Percentiles rank a stretch among this genome's conserved stretches.
Conservation (phyloP, 2,113 vertebrate genomes). For the Mus musculus region GRCm39 chr7:19709001-19709500, state of each 20-base stretch:
- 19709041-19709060: neutral
- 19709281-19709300: neutral
- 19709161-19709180: neutral
- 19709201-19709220: neutral
- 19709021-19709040: neutral
- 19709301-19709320: neutral
- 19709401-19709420: neutral
- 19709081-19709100: neutral
- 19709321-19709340: neutral
- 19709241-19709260: neutral
- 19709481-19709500: neutral
- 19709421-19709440: neutral
- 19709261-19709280: neutral
- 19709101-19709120: rapidly evolving
- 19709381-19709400: neutral
- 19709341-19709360: neutral
- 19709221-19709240: neutral
- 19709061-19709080: neutral
- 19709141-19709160: no score
- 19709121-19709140: neutral
- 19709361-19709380: neutral
- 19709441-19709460: neutral
- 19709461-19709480: neutral
- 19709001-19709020: neutral
- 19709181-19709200: neutral